These are phyloP conservation scores for Crotalus horridus DNA, from an alignment of 2,113 vertebrate species.

Conservation along the genomic window DNA sequence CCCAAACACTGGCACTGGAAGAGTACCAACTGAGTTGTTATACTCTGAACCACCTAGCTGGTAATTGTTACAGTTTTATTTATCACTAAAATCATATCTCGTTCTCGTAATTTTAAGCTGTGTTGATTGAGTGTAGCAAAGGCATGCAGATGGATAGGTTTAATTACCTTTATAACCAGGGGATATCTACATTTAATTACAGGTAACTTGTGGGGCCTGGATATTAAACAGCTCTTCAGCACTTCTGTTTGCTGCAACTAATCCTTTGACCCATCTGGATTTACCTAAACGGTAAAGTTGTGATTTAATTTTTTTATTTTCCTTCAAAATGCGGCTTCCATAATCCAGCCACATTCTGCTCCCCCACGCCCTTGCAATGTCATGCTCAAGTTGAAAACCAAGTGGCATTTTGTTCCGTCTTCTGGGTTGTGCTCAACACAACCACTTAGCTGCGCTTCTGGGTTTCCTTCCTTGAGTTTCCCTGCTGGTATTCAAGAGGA, in stretches of 20 bases:
- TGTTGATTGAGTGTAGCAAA: neutral
- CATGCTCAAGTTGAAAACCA: slow-evolving; percentile 64
- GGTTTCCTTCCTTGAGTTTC: neutral
- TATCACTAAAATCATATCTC: neutral
- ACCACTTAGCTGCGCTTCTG: slow-evolving; percentile 28
- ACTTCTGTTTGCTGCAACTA: slow-evolving; percentile 20
- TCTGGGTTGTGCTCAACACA: slow-evolving; percentile 30
- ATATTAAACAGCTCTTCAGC: neutral
- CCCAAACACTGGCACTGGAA: neutral
- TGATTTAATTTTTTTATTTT: slow-evolving; percentile 20
- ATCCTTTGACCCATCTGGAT: neutral
- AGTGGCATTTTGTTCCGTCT: slow-evolving; percentile 64
- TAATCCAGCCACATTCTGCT: slow-evolving; percentile 45
- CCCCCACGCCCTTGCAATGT: slow-evolving; percentile 58
- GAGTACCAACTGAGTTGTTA: no score
- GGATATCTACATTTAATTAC: neutral
- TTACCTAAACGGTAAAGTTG: neutral
- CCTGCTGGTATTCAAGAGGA: neutral
- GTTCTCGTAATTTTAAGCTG: neutral
- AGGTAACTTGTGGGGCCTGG: neutral
- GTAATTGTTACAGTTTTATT: neutral
- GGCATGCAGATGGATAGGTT: neutral
- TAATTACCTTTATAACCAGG: neutral
- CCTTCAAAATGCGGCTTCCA: slow-evolving; percentile 20
- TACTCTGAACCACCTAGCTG: neutral